phyloP scores from a whole-genome alignment of 2,888 invertebrate genomes.

The Andrena praecox region DNA sequence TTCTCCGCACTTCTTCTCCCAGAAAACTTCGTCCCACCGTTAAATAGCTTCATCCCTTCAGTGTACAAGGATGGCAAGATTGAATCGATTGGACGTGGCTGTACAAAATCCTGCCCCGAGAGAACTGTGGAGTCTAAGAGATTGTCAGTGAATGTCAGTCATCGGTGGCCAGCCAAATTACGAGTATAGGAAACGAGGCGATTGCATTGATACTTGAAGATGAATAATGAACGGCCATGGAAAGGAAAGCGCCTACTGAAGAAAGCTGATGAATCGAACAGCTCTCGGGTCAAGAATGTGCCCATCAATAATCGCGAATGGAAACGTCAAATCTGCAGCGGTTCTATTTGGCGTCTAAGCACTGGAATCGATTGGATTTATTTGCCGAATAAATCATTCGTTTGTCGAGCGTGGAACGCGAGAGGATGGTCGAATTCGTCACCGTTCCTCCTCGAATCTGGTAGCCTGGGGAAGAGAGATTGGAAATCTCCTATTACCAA shows the following conservation, averaged over 20 bases:
- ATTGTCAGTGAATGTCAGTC: too few relatives aligned
- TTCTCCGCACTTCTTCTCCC: too few relatives aligned
- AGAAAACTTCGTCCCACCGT: too few relatives aligned
- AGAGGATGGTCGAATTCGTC: conserved; percentile 11
- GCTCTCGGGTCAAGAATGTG: not conserved
- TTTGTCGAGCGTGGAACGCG: not conserved
- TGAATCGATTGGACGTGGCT: too few relatives aligned
- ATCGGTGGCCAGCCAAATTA: not conserved
- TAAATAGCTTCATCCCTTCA: too few relatives aligned
- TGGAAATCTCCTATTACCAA: conserved; percentile 36
- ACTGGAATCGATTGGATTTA: conserved; percentile 1
- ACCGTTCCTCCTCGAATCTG: not conserved
- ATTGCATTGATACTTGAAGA: not conserved
- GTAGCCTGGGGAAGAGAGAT: conserved; percentile 6
- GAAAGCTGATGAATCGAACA: conserved; percentile 13
- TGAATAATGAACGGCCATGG: conserved; percentile 1
- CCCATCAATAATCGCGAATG: conserved; percentile 23
- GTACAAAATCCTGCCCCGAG: too few relatives aligned
- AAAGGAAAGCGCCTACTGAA: conserved; percentile 11
- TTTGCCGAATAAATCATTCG: not conserved
- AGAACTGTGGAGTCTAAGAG: too few relatives aligned
- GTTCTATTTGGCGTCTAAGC: not conserved
- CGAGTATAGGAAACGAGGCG: not conserved
- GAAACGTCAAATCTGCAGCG: conserved; percentile 10
- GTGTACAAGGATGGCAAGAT: too few relatives aligned